Evolutionary conservation across 2,113 vertebrate genomes (phyloP), one percentile per base, ranked within the genome.

Genomic region (Carassius auratus): DNA sequence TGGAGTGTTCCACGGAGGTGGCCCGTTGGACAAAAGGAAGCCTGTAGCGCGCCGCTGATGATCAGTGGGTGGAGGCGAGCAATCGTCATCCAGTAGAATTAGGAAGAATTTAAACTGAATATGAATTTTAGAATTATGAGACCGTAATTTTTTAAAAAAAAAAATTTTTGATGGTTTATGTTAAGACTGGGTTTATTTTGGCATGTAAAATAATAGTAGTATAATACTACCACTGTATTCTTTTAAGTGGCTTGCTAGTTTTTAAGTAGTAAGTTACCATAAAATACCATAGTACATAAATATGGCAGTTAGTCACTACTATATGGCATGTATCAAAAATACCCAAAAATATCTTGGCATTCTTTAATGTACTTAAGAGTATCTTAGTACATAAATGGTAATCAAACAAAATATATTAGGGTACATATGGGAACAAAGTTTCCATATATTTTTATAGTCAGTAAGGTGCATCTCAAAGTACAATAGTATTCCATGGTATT

Each of bases 1-100:
- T 89, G 89, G 61, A 3, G 7, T 64, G 48, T 48, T 17, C 87
- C 87, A 69, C 13, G 62, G 66, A 86, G 74, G 66, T 82, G 82
- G 62, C 83, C 86, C 6, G 73, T 68, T 76, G 89, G 85, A 90
- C 89, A 90, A 88, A 89, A 90, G 89, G 85, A 81, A 85, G 84
- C 45, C 62, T n/a, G 75, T 66, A 23, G 42, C 85, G 76, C 82
- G 85, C 71, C 8, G 79, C 50, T 84, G 30, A 30, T 30, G n/a
- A 57, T 55, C 71, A 83, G 8, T 64, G 73, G 88, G 85, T 45
- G 85, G 87, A 76, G 81, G 76, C 59, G 30, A 50, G 50, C 13
- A 36, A 55, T 73, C 50, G 68, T 83, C 81, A 55, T 55, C 68
- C 50, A 59, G 50, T 71, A 57, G 68, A 73, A 73, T 57, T 73